phyloP scores from a whole-genome alignment of 2,888 invertebrate species.

The Drosophila prostipennis region DNA sequence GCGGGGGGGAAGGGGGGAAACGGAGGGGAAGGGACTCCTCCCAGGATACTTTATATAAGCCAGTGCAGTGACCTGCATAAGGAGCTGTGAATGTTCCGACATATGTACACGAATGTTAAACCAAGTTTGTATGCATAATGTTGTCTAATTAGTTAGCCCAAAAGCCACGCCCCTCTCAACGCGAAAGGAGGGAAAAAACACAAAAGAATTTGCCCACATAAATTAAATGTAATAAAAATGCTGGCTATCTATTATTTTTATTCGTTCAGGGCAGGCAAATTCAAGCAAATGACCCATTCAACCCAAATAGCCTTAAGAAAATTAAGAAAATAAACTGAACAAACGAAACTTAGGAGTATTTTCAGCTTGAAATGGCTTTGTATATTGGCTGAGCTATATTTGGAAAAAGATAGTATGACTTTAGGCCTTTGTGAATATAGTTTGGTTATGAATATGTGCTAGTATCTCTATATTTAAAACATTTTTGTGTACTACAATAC shows the following conservation, averaged over 20 bases:
- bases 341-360: background rate
- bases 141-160: constrained; percentile 53
- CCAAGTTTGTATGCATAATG: constrained; percentile 33
- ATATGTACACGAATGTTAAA: constrained; percentile 1
- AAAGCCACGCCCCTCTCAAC: constrained; percentile 7
- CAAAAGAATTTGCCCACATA: constrained; percentile 8
- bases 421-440: no score
- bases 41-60: constrained; percentile 4
- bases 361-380: background rate
- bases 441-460: no score
- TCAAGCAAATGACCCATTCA: constrained; percentile 6
- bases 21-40: background rate
- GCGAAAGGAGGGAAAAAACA: background rate
- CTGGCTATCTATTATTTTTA: background rate
- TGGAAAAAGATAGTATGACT: background rate
- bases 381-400: background rate
- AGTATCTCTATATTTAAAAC: no score
- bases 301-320: constrained; percentile 1
- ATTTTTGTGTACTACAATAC: no score
- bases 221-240: constrained; percentile 20
- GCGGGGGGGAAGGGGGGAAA: constrained; percentile 7
- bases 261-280: background rate
- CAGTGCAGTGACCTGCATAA: constrained; percentile 63
- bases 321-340: background rate
- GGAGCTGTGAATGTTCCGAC: constrained; percentile 29